Conservation (phyloP, 2,888 invertebrate species). For the Apamea crenata region DNA sequence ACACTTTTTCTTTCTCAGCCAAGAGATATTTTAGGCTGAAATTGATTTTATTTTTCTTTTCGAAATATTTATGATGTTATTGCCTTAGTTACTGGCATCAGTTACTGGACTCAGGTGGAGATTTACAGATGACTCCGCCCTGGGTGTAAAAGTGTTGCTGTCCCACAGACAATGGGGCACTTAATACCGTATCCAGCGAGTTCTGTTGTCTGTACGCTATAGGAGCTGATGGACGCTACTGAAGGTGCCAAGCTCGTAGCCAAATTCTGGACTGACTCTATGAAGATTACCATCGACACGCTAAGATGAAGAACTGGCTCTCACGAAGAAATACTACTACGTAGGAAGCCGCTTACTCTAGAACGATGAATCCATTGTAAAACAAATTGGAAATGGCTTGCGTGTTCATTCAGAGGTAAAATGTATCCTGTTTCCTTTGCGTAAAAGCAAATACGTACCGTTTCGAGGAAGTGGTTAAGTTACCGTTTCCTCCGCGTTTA, state of each 20-base stretch:
- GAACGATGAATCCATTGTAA: constrained; percentile 7
- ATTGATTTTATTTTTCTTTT: constrained; percentile 1
- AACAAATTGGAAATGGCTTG: constrained; percentile 37
- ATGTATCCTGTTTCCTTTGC: constrained; percentile 37
- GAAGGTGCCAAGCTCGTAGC: too few relatives aligned
- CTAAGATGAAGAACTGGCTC: neutral
- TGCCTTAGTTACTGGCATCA: neutral
- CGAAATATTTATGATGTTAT: neutral
- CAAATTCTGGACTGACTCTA: too few relatives aligned
- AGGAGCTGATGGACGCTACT: too few relatives aligned
- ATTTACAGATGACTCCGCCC: too few relatives aligned
- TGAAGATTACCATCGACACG: too few relatives aligned
- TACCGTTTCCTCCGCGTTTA: constrained; percentile 29
- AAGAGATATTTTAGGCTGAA: constrained; percentile 2
- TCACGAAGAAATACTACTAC: neutral
- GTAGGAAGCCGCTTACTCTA: neutral
- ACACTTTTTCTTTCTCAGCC: constrained; percentile 20
- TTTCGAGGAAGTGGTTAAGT: constrained; percentile 8
- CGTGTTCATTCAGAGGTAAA: constrained; percentile 16
- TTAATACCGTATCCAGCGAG: neutral
- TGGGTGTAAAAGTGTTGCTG: too few relatives aligned
- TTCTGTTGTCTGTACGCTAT: neutral
- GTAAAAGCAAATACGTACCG: constrained; percentile 26
- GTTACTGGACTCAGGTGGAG: neutral
- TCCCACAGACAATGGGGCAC: neutral